Evolutionary conservation across 2,113 vertebrate genomes (phyloP), one percentile per base, ranked within the genome.

Genomic region (Clinocottus analis): DNA sequence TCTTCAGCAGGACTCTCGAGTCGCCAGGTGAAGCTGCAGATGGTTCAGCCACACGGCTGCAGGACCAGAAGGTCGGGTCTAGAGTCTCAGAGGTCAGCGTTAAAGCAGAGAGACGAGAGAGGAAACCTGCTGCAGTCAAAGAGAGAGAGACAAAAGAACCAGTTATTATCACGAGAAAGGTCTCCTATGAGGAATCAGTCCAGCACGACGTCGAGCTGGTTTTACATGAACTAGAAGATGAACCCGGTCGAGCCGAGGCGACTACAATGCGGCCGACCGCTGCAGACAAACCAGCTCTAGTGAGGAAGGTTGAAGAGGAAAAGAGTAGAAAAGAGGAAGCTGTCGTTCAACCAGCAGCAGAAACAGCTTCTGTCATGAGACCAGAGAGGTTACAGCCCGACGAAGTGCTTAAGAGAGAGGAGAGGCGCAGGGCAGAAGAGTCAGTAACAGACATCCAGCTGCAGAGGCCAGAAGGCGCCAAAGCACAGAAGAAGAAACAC

Each of bases 371-470:
- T 1, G 7, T 13, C 31, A 63, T 81, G 62, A 81, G 66, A 77
- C 41, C 11, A 17, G 55, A 79, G 39, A 66, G 9, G 70, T 2
- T 6, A 0, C 63, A 56, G 56, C 16, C 66, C 61, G 68, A 56
- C 35, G 45, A 53, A 39, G 14, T 19, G 2, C 39, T n/a, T 49
- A 21, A 49, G 19, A 51, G 76, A 39, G 58, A 76, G 27, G 5
- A 21, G 1, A 79, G 7, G 2, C 19, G 33, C 1, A 39, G 23
- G 9, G 21, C 37, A 16, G 41, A 80, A 68, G 79, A 72, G 60
- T 76, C 84, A 35, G 87, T 87, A 29, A 80, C 87, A 80, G 90
- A 87, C 37, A 31, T 85, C 7, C 45, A 7, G 17, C 56, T 53
- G 27, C 14, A 60, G 29, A 11, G n/a, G n/a, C n/a, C 17, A 55